Percentiles rank a stretch among this genome's conserved stretches.
phyloP scores from a whole-genome alignment of 1,140 invertebrate genomes.

The Conus ventricosus region DNA sequence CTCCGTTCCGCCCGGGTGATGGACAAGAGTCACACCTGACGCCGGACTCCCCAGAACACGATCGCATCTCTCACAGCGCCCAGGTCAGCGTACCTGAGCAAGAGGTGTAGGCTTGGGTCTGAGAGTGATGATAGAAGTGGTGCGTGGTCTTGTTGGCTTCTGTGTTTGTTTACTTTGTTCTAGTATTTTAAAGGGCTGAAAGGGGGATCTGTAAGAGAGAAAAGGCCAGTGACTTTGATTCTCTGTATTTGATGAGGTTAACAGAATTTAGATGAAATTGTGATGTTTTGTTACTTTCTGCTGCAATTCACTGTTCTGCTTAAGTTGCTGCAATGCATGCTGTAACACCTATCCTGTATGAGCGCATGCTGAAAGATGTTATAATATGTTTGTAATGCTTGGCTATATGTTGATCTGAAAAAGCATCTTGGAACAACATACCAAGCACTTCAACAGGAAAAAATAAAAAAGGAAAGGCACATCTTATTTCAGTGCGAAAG shows the following conservation, averaged over 20 bases:
- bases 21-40: background rate
- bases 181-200: background rate
- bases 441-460: too few relatives aligned
- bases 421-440: too few relatives aligned
- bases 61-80: slow-evolving; percentile 18
- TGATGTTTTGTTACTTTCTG: background rate
- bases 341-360: too few relatives aligned
- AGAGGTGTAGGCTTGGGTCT: slow-evolving; percentile 4
- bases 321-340: too few relatives aligned
- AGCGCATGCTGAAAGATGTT: too few relatives aligned
- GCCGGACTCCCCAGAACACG: background rate
- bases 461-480: too few relatives aligned
- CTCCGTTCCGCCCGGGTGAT: background rate
- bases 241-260: too few relatives aligned
- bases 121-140: too few relatives aligned
- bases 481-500: too few relatives aligned
- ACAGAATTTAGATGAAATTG: background rate
- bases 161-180: background rate
- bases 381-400: too few relatives aligned
- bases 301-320: too few relatives aligned
- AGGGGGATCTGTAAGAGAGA: background rate
- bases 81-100: slow-evolving; percentile 17
- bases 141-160: background rate
- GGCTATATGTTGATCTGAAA: too few relatives aligned
- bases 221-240: background rate